These are phyloP conservation scores for Nasonia oneida DNA, from an alignment of 2,888 invertebrate genomes.

Conservation along the genomic window DNA sequence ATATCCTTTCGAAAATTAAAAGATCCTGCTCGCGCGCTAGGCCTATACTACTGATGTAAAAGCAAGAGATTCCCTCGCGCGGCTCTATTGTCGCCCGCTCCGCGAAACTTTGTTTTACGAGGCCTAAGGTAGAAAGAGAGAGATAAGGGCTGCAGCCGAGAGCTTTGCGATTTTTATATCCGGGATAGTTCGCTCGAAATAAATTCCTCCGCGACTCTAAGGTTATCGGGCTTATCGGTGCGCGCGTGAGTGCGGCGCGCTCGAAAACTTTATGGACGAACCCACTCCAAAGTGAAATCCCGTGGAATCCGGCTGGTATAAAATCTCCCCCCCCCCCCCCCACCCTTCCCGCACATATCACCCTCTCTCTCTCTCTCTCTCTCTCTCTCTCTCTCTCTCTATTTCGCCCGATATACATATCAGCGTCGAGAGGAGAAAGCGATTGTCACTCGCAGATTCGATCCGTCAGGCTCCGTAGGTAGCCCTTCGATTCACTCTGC, in stretches of 20 bases:
- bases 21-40: not conserved
- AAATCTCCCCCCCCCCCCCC: not conserved
- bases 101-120: constrained; percentile 56
- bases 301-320: constrained; percentile 12
- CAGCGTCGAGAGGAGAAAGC: constrained; percentile 9
- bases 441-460: constrained; percentile 43
- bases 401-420: not conserved
- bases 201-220: constrained; percentile 50
- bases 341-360: not conserved
- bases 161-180: constrained; percentile 62
- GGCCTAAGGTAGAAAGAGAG: constrained; percentile 37
- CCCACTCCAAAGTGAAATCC: constrained; percentile 56
- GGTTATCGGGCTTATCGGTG: constrained; percentile 58
- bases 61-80: not conserved
- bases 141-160: constrained; percentile 16
- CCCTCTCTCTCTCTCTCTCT: not conserved
- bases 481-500: not conserved
- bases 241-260: constrained; percentile 45
- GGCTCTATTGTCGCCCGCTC: not conserved
- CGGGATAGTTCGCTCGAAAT: constrained; percentile 52
- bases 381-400: not conserved
- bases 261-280: constrained; percentile 53
- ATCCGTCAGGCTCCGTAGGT: not conserved
- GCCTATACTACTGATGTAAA: not conserved
- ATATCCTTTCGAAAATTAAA: constrained; percentile 1